Evolutionary conservation across 2,888 invertebrate species (phyloP).

Genomic region (Andrena flavipes): DNA sequence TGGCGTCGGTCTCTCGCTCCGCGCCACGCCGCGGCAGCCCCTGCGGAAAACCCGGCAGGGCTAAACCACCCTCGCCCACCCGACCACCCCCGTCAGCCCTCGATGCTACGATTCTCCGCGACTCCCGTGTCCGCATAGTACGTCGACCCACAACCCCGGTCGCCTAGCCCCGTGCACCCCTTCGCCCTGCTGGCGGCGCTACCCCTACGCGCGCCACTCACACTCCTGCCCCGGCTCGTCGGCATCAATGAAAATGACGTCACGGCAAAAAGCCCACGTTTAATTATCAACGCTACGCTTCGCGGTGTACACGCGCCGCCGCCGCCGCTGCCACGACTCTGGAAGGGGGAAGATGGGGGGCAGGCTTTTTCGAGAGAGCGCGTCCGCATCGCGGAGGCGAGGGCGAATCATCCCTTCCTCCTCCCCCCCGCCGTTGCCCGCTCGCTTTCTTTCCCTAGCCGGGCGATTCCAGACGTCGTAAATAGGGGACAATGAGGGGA

Average conservation of each 20-base stretch:
- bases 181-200: conserved; percentile 33
- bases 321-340: neutral
- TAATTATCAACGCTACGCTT: conserved; percentile 80
- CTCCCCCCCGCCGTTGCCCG: too few relatives aligned
- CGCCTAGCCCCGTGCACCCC: conserved; percentile 40
- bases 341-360: neutral
- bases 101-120: conserved; percentile 51
- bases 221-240: conserved; percentile 78
- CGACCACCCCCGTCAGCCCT: conserved; percentile 5
- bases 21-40: conserved; percentile 52
- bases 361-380: conserved; percentile 21
- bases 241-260: conserved; percentile 87
- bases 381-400: conserved; percentile 11
- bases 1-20: conserved; percentile 48
- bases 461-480: conserved; percentile 27
- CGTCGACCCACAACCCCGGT: conserved; percentile 75
- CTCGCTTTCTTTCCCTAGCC: neutral
- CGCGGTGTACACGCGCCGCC: conserved; percentile 49
- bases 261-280: conserved; percentile 84
- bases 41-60: conserved; percentile 70
- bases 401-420: neutral
- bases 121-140: conserved; percentile 67
- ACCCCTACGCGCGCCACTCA: conserved; percentile 73
- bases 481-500: conserved; percentile 42
- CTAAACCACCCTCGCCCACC: conserved; percentile 42